phyloP scores from a whole-genome alignment of 37 sponge, comb jelly and placozoan genomes.

The Ephydatia muelleri region DNA sequence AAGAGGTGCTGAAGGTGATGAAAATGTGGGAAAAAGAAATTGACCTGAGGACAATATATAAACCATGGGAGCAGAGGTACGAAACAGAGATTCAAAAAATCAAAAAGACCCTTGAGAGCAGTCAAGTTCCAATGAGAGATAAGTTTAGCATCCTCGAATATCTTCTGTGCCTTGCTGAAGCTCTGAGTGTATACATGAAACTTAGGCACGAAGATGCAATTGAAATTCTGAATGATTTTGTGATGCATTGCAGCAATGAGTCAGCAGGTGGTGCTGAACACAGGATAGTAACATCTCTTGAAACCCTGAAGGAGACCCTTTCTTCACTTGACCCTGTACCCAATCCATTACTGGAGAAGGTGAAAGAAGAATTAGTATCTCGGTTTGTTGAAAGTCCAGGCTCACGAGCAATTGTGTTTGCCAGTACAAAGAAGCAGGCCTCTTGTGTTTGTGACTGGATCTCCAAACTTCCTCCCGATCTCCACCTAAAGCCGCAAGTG shows the following conservation, averaged over 20 bases:
- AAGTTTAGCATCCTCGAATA: constrained; percentile 7
- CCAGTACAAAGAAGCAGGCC: constrained; percentile 46
- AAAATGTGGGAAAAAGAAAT: constrained; percentile 10
- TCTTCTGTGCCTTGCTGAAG: constrained; percentile 25
- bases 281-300: background rate
- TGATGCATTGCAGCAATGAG: background rate
- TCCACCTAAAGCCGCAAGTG: background rate
- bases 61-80: constrained; percentile 26
- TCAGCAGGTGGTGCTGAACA: background rate
- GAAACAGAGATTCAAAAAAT: constrained; percentile 20
- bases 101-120: constrained; percentile 14
- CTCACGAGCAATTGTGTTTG: constrained; percentile 58
- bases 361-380: constrained; percentile 6
- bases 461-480: background rate
- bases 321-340: constrained; percentile 1
- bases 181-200: constrained; percentile 29
- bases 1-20: constrained; percentile 9
- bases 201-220: constrained; percentile 44
- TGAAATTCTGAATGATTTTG: constrained; percentile 22
- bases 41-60: background rate
- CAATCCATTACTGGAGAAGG: constrained; percentile 47
- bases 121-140: constrained; percentile 18
- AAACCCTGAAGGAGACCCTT: constrained; percentile 7
- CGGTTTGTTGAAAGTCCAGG: constrained; percentile 9
- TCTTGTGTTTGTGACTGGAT: constrained; percentile 47